Base-by-base conservation (phyloP, 2,888 invertebrate genomes). In the Philereme transversata region DNA sequence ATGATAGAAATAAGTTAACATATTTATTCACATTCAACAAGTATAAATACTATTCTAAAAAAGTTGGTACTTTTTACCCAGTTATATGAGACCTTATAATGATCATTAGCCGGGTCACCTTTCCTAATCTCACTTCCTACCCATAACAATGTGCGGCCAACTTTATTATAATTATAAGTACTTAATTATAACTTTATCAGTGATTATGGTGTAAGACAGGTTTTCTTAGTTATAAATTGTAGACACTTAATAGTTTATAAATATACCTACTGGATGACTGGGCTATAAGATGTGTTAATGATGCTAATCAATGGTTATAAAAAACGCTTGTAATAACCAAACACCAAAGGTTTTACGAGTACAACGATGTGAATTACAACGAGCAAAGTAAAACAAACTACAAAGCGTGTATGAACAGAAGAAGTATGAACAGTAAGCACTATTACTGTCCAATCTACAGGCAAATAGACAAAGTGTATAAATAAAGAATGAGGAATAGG, bases 121-220 rank as follows among this genome's bases (percentile, higher is more conserved):
- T 54, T 50, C 35, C n/a, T 58, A 58, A 62, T 58, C 62, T 54
- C 45, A 51, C 38, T 58, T 62, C 62, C 57, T 62, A 54, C 44
- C 40, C 9, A 54, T 57, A 53, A 59, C 34, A 53, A 57, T 45
- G 49, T 11, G 22, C 33, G 22, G 22, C 22, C 22, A 10, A 9
- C 10, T 8, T 11, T 11, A 4, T 54, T 33, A 54, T 54, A 54
- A 38, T 52, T 40, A 46, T 36, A 10, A 36, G 9, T 8, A 22
- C 33, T n/a, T 51, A 43, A 51, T 51, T 51, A 51, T 40, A 40
- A 22, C 10, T 51, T 51, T 51, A 33, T 41, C 5, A 55, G 54
- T 48, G 22, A 48, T 55, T 36, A 49, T 22, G n/a, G 4, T 49
- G 38, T 45, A 11, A 46, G 33, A 46, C 55, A 6, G 46, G 57